Base-by-base conservation (phyloP, 2,113 vertebrate species). In the Upupa epops region DNA sequence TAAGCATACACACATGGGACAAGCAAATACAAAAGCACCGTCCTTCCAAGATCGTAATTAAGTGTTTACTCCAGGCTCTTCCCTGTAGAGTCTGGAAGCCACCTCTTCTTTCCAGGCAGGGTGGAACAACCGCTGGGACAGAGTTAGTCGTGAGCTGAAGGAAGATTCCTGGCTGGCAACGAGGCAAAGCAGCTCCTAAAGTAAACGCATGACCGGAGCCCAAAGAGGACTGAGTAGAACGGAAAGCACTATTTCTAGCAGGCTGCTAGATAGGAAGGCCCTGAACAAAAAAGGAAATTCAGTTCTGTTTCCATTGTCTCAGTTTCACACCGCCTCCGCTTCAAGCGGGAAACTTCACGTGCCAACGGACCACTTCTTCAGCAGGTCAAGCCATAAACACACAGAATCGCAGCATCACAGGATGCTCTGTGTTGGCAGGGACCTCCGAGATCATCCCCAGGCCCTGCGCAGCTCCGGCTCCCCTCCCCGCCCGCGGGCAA, bases 261-360 rank as follows among this genome's bases (percentile, higher is more conserved):
- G 59, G 52, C 52, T 32, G 28, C 45, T 52, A 34, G 59, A 79
- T 64, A 64, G 81, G 70, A 82, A 81, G n/a, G 21, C 29, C 64
- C 51, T 51, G 79, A 28, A 76, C 78, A 73, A 89, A 71, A 92
- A 83, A 81, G 49, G 61, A 87, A 95, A 95, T 14, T 52, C 65
- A 17, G 3, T 79, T 90, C 83, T 65, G 28, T 60, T 79, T 79
- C 81, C 83, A 86, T 77, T 92, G 83, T 88, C 79, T 95, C 64
- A 69, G 73, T 42, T 90, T 68, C 48, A 17, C 3, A 28, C 74
- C 13, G 25, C 71, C 71, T 68, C 61, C 42, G 31, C 70, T 58
- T 55, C 16, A 49, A 78, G 61, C 1, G 20, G 80, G 48, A 60
- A 92, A 83, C 75, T 88, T 79, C 9, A 20, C 12, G 1, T 73